A percentile compares a stretch with the other conserved stretches of the same genome.
These are phyloP conservation scores for Schizopygopsis malacanthus DNA, from an alignment of 2,797 vertebrate genomes.

Conservation along the genomic window DNA sequence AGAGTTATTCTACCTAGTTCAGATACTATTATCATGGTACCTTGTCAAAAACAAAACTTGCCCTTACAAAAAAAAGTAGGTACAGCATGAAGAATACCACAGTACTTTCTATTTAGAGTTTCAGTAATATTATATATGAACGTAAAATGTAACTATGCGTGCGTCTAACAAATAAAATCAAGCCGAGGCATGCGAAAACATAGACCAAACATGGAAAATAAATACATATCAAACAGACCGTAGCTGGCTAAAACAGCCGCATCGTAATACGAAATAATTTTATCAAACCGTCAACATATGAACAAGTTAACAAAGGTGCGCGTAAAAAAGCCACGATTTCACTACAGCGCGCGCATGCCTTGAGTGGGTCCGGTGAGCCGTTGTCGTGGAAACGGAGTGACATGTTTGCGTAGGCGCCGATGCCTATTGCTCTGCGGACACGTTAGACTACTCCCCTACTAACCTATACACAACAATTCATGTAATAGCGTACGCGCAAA, in stretches of 20 bases:
- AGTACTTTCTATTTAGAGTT: background rate
- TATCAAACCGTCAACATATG: slow-evolving; percentile 2
- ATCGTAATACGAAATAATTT: background rate
- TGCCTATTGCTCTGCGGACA: slow-evolving; percentile 61
- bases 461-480: slow-evolving; percentile 29
- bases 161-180: background rate
- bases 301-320: slow-evolving; percentile 39
- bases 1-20: background rate
- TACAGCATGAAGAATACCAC: background rate
- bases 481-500: background rate
- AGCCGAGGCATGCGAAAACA: background rate
- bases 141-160: background rate
- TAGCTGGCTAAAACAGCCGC: background rate
- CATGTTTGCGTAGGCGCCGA: slow-evolving; percentile 66
- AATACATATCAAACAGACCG: background rate
- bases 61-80: background rate
- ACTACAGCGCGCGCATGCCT: slow-evolving; percentile 43
- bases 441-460: slow-evolving; percentile 47
- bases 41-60: background rate
- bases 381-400: slow-evolving; percentile 67
- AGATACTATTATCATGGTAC: background rate
- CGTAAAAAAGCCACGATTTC: slow-evolving; percentile 44
- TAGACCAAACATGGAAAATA: background rate
- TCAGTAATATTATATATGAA: no score
- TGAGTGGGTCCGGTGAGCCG: slow-evolving; percentile 57